Evolutionary conservation across 1,140 invertebrate genomes (phyloP).

Genomic region (Ctenoplectra terminalis): DNA sequence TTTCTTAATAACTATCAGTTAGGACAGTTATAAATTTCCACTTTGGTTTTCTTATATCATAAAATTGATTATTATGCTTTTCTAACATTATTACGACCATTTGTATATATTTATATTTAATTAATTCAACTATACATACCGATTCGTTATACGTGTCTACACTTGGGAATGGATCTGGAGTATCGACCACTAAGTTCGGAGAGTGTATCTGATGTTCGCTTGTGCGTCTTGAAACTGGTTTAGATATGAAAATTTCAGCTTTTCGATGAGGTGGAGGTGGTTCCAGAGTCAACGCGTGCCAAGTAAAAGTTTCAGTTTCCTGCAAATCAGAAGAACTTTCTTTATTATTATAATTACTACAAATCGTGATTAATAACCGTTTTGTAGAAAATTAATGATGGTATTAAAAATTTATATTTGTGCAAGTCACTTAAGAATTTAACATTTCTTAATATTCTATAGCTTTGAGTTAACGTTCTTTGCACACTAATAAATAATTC

Average conservation of each 20-base stretch:
- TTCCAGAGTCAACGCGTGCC: slow-evolving; percentile 79
- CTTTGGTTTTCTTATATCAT: neutral
- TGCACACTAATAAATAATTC: too few relatives aligned
- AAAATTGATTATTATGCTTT: neutral
- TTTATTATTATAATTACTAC: too few relatives aligned
- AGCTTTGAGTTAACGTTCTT: neutral
- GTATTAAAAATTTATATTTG: neutral
- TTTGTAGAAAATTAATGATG: neutral
- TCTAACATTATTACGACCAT: neutral
- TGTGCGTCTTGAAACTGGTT: slow-evolving; percentile 42
- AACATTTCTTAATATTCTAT: neutral
- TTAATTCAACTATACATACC: slow-evolving; percentile 28
- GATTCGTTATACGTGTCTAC: slow-evolving; percentile 27
- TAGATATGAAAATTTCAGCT: slow-evolving; percentile 61
- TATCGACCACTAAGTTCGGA: slow-evolving; percentile 32
- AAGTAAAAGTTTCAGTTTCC: slow-evolving; percentile 79
- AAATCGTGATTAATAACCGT: too few relatives aligned
- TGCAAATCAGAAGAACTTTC: slow-evolving; percentile 29
- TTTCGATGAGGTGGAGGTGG: slow-evolving; percentile 71
- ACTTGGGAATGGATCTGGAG: neutral
- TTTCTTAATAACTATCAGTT: too few relatives aligned
- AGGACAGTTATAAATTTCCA: neutral
- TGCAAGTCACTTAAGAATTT: neutral
- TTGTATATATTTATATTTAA: neutral
- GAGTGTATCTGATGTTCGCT: slow-evolving; percentile 24